Evolutionary conservation across 2,113 vertebrate genomes (phyloP).

Genomic region (Rhea americana): DNA sequence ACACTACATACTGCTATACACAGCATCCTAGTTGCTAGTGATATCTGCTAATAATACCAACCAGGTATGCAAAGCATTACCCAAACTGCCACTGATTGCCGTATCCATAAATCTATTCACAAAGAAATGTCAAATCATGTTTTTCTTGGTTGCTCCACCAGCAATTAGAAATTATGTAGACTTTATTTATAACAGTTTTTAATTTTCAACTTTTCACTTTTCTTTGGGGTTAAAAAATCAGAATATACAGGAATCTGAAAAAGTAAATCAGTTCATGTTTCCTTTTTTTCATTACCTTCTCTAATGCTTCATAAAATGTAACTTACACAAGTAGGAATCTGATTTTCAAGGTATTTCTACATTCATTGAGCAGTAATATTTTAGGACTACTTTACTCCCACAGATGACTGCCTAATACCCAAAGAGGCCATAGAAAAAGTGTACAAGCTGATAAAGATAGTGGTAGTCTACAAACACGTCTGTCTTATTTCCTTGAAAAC

Average conservation of each 20-base stretch:
- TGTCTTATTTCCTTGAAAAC: neutral
- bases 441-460: neutral
- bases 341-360: neutral
- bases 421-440: neutral
- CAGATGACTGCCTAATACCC: neutral
- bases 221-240: neutral
- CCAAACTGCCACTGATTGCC: neutral
- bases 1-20: too few relatives aligned
- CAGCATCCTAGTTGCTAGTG: neutral
- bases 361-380: slow-evolving; percentile 10
- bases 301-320: neutral
- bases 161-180: neutral
- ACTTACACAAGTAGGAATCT: neutral
- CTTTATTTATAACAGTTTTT: neutral
- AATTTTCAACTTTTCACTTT: neutral
- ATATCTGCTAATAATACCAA: neutral
- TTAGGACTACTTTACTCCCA: slow-evolving; percentile 4
- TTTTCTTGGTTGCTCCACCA: neutral
- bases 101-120: neutral
- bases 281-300: neutral
- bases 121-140: neutral
- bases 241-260: neutral
- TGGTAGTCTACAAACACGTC: neutral
- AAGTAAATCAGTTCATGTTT: neutral
- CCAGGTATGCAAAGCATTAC: neutral